These are phyloP conservation scores for Tetrapedia diversipes DNA, from an alignment of 2,888 invertebrate genomes.

Conservation along the genomic window DNA sequence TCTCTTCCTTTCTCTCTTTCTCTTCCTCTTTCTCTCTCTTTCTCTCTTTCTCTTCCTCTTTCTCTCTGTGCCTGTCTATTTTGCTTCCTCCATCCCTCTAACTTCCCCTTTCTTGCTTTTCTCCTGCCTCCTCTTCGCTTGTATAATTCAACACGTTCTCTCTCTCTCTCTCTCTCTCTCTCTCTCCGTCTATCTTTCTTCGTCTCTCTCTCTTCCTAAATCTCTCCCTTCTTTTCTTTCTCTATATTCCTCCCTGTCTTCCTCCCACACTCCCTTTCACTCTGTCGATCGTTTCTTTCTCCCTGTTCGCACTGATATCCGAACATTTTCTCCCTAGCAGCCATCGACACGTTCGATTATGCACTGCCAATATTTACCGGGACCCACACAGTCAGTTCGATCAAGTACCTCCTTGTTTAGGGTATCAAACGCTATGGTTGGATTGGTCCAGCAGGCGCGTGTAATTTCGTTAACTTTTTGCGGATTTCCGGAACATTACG, in stretches of 20 bases:
- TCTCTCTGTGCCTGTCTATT: conserved; percentile 13
- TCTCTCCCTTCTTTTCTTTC: conserved; percentile 26
- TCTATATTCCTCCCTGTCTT: conserved; percentile 15
- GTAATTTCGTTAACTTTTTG: too few species aligned
- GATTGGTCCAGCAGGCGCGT: neutral
- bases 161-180: too few species aligned
- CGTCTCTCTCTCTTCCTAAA: too few species aligned
- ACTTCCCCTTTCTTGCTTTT: conserved; percentile 36
- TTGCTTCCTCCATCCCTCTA: too few species aligned
- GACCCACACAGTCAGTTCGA: conserved; percentile 44
- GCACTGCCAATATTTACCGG: conserved; percentile 61
- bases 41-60: conserved; percentile 27
- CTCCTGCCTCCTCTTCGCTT: neutral
- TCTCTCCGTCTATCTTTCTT: too few species aligned
- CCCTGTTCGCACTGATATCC: conserved; percentile 18
- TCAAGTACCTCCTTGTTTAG: conserved; percentile 29
- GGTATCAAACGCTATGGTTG: conserved; percentile 35
- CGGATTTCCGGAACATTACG: too few species aligned
- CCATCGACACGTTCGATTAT: conserved; percentile 57
- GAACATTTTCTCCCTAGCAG: conserved; percentile 37
- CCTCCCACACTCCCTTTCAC: too few species aligned
- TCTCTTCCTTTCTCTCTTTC: too few species aligned
- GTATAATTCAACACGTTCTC: conserved; percentile 34
- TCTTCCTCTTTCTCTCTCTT: too few species aligned
- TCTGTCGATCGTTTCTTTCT: too few species aligned